Percentiles rank a stretch among this genome's conserved stretches.
phyloP scores from a whole-genome alignment of 2,797 vertebrate genomes.

The Picus viridis region DNA sequence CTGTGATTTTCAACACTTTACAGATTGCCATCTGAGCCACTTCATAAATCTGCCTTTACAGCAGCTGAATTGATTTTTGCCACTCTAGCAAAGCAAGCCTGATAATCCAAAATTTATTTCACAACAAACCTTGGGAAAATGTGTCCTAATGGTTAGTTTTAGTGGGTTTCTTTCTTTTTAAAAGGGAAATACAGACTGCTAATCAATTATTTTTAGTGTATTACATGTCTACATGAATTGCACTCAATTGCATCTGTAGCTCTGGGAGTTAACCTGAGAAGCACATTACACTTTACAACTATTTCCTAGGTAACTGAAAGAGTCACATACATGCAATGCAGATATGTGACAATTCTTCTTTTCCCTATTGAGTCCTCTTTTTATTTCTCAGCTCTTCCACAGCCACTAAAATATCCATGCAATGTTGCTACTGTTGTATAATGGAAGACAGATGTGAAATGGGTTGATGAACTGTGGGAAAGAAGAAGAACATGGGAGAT shows the following conservation, averaged over 20 bases:
- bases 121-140: not conserved
- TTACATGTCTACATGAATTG: not conserved
- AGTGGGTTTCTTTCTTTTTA: not conserved
- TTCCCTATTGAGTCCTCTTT: not conserved
- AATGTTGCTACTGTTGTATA: not conserved
- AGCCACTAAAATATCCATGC: not conserved
- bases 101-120: conserved; percentile 4
- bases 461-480: not conserved
- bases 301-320: conserved; percentile 6
- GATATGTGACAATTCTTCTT: not conserved
- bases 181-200: not conserved
- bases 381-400: not conserved
- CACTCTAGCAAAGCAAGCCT: not conserved
- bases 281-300: not conserved
- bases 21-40: conserved; percentile 43
- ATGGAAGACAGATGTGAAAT: not conserved
- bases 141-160: not conserved
- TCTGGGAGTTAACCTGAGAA: conserved; percentile 4
- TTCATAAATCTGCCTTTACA: conserved; percentile 42
- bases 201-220: not conserved
- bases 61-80: conserved; percentile 25
- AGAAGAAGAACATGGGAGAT: not conserved
- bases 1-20: conserved; percentile 47
- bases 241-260: not conserved
- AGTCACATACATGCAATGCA: not conserved